phyloP scores from a whole-genome alignment of 2,888 invertebrate genomes.

The Entomobrya proxima region DNA sequence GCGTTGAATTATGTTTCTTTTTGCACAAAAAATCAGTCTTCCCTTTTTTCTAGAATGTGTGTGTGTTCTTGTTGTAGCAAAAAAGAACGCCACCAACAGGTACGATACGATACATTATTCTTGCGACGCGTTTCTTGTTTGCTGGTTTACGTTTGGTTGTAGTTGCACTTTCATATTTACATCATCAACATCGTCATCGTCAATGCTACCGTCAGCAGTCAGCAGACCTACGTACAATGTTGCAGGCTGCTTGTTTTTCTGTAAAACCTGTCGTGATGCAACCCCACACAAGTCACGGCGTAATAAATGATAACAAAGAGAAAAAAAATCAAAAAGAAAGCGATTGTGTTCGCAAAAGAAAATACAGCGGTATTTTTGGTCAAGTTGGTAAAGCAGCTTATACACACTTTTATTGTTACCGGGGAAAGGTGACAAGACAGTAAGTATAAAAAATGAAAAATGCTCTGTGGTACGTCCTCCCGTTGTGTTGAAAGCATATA shows the following conservation, averaged over 20 bases:
- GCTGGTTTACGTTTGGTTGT: no score
- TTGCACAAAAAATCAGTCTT: neutral
- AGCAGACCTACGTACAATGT: neutral
- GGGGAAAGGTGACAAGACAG: conserved; percentile 32
- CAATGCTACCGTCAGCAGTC: no score
- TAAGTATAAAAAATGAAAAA: conserved; percentile 41
- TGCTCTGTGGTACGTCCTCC: neutral
- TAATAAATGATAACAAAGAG: conserved; percentile 33
- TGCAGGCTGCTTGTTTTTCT: neutral
- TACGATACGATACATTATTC: neutral
- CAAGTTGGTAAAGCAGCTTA: neutral
- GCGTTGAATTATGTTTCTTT: conserved; percentile 25
- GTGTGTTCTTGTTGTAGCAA: no score
- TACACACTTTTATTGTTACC: conserved; percentile 1
- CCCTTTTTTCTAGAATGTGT: conserved; percentile 6
- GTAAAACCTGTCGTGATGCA: neutral
- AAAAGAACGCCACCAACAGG: conserved; percentile 27
- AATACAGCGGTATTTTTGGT: neutral
- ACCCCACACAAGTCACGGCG: neutral
- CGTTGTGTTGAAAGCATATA: neutral
- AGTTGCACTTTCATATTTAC: neutral
- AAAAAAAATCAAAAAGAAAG: neutral
- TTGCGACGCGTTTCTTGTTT: no score
- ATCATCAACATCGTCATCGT: neutral
- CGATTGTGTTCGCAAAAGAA: neutral